Evolutionary conservation across 2,797 vertebrate species (phyloP).

Genomic region (Pseudochirops cupreus): DNA sequence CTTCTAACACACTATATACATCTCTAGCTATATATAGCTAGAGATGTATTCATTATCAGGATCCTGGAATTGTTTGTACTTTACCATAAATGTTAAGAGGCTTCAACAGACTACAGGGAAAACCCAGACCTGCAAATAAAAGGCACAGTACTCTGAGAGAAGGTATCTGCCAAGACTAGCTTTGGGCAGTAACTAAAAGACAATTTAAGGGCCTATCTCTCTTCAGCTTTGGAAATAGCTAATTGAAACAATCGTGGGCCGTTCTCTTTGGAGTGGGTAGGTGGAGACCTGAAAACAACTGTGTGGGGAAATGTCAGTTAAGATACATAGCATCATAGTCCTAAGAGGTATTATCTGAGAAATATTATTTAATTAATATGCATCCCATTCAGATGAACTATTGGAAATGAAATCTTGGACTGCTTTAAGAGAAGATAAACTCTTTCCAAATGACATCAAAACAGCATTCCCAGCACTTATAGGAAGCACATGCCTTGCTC

Average conservation of each 20-base stretch:
- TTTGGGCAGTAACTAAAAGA: conserved; percentile 76
- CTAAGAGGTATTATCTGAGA: conserved; percentile 39
- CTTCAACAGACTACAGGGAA: conserved; percentile 72
- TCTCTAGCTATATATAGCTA: conserved; percentile 58
- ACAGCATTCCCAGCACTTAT: conserved; percentile 44
- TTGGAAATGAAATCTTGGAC: conserved; percentile 45
- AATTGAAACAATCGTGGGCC: conserved; percentile 77
- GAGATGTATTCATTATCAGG: conserved; percentile 68
- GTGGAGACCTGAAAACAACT: conserved; percentile 77
- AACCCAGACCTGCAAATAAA: conserved; percentile 64
- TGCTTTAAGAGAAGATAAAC: conserved; percentile 24
- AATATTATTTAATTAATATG: conserved; percentile 72
- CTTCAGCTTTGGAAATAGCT: conserved; percentile 78
- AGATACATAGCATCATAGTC: conserved; percentile 77
- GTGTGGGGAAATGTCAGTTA: conserved; percentile 63
- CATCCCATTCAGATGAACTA: conserved; percentile 39
- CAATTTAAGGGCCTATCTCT: conserved; percentile 75
- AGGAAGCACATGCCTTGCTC: conserved; percentile 57
- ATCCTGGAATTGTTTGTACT: conserved; percentile 76
- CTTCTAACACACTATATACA: conserved; percentile 42
- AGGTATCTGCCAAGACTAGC: conserved; percentile 66
- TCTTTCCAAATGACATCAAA: conserved; percentile 57
- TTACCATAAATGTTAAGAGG: conserved; percentile 69
- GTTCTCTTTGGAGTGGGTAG: conserved; percentile 69
- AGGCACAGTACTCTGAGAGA: conserved; percentile 49